Evolutionary conservation across 2,797 vertebrate genomes (phyloP), one percentile per base, ranked within the genome.

Genomic region (Argentina silus): DNA sequence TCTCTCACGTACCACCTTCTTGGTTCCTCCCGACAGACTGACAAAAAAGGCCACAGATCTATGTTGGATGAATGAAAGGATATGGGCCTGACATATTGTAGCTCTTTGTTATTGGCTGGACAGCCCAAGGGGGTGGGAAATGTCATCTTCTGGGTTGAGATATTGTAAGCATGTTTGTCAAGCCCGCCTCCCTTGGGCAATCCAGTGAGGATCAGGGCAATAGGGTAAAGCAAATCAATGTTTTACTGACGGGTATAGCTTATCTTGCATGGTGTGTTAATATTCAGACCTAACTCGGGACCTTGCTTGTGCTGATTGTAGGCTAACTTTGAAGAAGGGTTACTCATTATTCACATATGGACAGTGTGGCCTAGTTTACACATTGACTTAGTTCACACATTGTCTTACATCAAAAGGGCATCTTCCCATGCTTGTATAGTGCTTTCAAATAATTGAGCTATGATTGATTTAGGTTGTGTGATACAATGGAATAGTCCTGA

Each of bases 211-310:
- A 50, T 48, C 6, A 12, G 45, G 45, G 10, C 45, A 50, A 67
- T 23, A 67, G 21, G 64, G 64, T 67, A 23, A 19, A 21, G 21
- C 4, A 14, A 67, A 45, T 67, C 10, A 67, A 67, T 67, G 3
- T 50, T 67, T 67, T 47, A 67, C 64, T 51, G 19, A 23, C 19
- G 50, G 12, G 17, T 7, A 17, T 47, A 21, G 12, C 45, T 67
- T 67, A 67, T 67, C 64, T 50, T 14, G 60, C 60, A n/a, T 56
- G 7, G 12, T 42, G 8, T 62, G 57, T 60, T 23, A 60, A 11
- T 60, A 60, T 23, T 60, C 23, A 60, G 15, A 42, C 60, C 36
- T 62, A 43, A 62, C 36, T 27, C 42, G 27, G 60, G 27, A 62
- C 42, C 60, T n/a, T 21, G 23, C 21, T 59, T 21, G 14, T 53